Evolutionary conservation across 2,113 vertebrate genomes (phyloP), one percentile per base, ranked within the genome.

Genomic region (Okapia johnstoni): DNA sequence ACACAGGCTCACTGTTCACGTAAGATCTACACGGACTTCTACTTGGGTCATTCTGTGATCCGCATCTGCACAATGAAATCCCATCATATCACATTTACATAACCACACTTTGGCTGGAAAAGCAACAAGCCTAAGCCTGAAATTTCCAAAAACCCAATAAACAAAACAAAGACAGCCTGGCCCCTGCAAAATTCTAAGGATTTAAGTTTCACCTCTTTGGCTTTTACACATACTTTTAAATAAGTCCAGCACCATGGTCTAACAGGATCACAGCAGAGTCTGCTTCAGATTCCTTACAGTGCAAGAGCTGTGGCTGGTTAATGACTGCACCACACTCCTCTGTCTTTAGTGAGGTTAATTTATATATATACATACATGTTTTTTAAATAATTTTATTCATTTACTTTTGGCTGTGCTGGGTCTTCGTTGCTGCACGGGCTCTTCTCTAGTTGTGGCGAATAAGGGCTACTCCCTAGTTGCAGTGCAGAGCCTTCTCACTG

Each of bases 131-230:
- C 15, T 5, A 33, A 43, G 96, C 63, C 89, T 93, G 26, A 63
- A 66, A 83, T 91, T 86, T 93, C 52, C 73, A 33, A 84, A 97
- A 95, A 60, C 81, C 23, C 60, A 70, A 43, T n/a, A 91, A 96
- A 94, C 91, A 88, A 96, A 93, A 90, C 63, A 88, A 93, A 91
- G 91, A 79, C 93, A 88, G 96, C 33, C 85, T 21, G 87, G 93
- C 63, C 90, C 63, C 96, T 52, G 30, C 50, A 17, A 91, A 79
- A 88, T 70, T 70, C 85, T 46, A 19, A 66, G 55, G 76, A 77
- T 79, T 79, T 90, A 76, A 28, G 50, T 79, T 94, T 97, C 93
- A 81, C 80, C 46, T 95, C 94, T 48, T 76, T 66, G 81, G 85
- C 93, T 77, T 85, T 60, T 17, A 50, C 28, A 36, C 76, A 25